Conservation (phyloP, 1,140 invertebrate species). For the Drosophila neocordata region DNA sequence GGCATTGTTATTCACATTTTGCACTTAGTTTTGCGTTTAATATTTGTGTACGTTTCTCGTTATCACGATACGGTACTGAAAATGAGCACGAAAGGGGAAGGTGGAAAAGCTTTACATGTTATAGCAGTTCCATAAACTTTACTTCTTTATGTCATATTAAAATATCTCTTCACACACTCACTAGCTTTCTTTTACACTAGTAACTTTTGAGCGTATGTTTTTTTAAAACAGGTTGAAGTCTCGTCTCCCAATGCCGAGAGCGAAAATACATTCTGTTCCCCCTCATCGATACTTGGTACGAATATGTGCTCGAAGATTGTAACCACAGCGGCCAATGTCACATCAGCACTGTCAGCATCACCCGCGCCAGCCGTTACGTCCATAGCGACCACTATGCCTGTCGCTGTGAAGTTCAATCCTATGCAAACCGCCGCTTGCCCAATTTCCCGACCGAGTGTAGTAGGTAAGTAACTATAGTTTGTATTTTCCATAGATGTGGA, state of each 20-base stretch:
- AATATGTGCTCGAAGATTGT: slow-evolving; percentile 82
- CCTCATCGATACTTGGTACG: slow-evolving; percentile 79
- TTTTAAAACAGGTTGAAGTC: slow-evolving; percentile 71
- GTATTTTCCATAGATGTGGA: neutral
- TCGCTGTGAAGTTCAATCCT: neutral
- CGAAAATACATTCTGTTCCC: slow-evolving; percentile 81
- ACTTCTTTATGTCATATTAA: neutral
- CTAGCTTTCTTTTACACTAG: neutral
- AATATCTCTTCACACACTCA: neutral
- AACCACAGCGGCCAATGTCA: slow-evolving; percentile 75
- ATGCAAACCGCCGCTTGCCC: slow-evolving; percentile 2
- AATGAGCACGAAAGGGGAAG: neutral
- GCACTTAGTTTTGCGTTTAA: slow-evolving; percentile 44
- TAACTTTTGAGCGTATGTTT: neutral
- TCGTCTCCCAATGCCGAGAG: slow-evolving; percentile 87
- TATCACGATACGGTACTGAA: slow-evolving; percentile 44
- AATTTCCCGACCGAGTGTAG: slow-evolving; percentile 16
- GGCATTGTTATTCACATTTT: slow-evolving; percentile 68
- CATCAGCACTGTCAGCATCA: slow-evolving; percentile 61
- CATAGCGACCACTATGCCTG: slow-evolving; percentile 7
- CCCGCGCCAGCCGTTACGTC: slow-evolving; percentile 53
- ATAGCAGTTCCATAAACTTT: slow-evolving; percentile 18
- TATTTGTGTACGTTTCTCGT: slow-evolving; percentile 54
- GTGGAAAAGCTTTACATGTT: slow-evolving; percentile 17
- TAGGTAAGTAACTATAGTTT: slow-evolving; percentile 31